These are phyloP conservation scores for Periparus ater DNA, from an alignment of 2,797 vertebrate genomes.

Conservation along the genomic window DNA sequence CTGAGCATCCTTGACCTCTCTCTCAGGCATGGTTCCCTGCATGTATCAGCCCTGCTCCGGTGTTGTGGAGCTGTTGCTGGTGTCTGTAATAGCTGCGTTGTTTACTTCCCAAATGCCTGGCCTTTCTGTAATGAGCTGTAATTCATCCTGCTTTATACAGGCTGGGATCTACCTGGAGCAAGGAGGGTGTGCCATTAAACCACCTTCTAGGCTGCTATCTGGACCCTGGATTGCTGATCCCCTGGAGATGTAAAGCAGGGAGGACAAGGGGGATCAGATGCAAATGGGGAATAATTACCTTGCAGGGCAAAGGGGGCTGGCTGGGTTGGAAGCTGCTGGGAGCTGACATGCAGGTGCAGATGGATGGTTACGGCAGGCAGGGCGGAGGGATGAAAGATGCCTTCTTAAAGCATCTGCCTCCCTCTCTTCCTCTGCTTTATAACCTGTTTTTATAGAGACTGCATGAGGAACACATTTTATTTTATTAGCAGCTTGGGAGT, in stretches of 20 bases:
- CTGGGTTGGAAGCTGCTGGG: not conserved
- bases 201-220: constrained; percentile 5
- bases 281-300: constrained; percentile 51
- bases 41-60: not conserved
- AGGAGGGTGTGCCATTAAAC: not conserved
- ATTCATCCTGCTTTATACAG: constrained; percentile 4
- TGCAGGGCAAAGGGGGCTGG: constrained; percentile 36
- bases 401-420: constrained; percentile 59
- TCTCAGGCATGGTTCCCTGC: not conserved
- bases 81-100: not conserved
- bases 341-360: not conserved
- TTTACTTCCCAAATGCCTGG: constrained; percentile 35
- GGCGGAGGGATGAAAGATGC: not conserved
- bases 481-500: constrained; percentile 67
- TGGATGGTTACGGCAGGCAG: not conserved
- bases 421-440: constrained; percentile 65
- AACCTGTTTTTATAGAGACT: constrained; percentile 70
- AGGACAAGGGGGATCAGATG: not conserved
- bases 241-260: constrained; percentile 24
- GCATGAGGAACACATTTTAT: constrained; percentile 56
- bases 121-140: constrained; percentile 46
- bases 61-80: not conserved
- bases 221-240: constrained; percentile 22
- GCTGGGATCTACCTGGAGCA: not conserved
- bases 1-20: not conserved